Evolutionary conservation across 2,888 invertebrate genomes (phyloP).

Genomic region (Branchipolynoe longqiensis): DNA sequence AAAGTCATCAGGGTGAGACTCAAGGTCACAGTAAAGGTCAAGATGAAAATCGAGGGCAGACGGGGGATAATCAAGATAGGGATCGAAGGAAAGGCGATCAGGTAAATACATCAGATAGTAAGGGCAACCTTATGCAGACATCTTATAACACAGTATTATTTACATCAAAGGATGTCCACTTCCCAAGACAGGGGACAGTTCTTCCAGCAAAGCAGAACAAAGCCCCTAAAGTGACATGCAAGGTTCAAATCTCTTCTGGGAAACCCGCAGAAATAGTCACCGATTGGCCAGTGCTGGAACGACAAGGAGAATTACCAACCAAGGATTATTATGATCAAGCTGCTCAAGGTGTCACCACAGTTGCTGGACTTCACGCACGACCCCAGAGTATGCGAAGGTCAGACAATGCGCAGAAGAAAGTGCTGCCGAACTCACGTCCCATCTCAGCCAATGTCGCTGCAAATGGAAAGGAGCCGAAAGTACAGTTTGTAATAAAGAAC

Average conservation of each 20-base stretch:
- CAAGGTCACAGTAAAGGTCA: neutral
- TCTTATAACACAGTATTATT: conserved; percentile 22
- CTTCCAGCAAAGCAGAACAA: neutral
- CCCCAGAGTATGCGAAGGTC: neutral
- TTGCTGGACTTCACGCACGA: neutral
- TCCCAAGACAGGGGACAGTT: conserved; percentile 1
- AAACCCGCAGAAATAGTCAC: neutral
- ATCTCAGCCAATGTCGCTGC: neutral
- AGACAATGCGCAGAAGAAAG: too few relatives aligned
- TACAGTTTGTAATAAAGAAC: neutral
- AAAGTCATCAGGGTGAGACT: neutral
- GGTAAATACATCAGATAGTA: neutral
- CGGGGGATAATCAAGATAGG: neutral
- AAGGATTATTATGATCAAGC: conserved; percentile 40
- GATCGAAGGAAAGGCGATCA: neutral
- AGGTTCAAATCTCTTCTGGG: neutral
- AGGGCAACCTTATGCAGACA: neutral
- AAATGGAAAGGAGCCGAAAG: conserved; percentile 4
- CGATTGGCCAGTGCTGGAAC: neutral
- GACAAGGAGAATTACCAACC: neutral
- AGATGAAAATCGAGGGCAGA: neutral
- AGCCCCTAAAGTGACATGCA: neutral
- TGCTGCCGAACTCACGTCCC: neutral
- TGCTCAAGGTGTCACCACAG: neutral
- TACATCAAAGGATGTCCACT: neutral